Evolutionary conservation across 2,888 invertebrate genomes (phyloP).

Genomic region (Eilema caniola): DNA sequence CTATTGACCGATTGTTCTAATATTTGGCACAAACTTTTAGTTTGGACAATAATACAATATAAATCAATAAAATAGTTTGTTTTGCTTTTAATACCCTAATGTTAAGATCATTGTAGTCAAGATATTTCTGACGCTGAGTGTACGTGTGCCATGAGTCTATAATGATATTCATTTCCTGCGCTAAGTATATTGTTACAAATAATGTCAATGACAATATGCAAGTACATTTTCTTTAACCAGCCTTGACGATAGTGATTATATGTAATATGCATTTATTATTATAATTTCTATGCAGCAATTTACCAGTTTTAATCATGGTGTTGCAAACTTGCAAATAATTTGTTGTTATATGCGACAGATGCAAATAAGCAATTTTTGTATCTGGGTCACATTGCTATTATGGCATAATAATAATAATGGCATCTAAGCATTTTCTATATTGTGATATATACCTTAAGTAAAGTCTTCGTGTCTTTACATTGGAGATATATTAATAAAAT

Average conservation of each 20-base stretch:
- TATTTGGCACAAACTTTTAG: too few relatives aligned
- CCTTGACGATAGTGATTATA: conserved; percentile 44
- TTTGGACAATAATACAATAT: too few relatives aligned
- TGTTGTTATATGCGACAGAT: conserved; percentile 33
- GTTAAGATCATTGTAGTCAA: too few relatives aligned
- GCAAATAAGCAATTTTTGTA: conserved; percentile 32
- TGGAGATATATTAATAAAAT: too few relatives aligned
- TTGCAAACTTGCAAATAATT: conserved; percentile 29
- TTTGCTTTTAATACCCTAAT: too few relatives aligned
- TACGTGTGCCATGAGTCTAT: conserved; percentile 28
- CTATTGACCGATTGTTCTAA: too few relatives aligned
- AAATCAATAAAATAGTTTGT: too few relatives aligned
- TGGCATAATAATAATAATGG: background rate
- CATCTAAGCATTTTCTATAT: too few relatives aligned
- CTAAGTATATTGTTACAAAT: conserved; percentile 45
- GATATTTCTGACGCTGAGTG: too few relatives aligned
- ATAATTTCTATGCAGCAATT: conserved; percentile 39
- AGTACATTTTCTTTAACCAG: conserved; percentile 44
- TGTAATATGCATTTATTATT: conserved; percentile 17
- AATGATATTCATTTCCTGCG: conserved; percentile 48
- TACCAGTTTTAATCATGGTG: conserved; percentile 36
- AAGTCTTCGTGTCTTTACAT: too few relatives aligned
- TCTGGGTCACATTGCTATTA: conserved; percentile 26
- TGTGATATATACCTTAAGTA: too few relatives aligned
- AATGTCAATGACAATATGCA: conserved; percentile 51